phyloP scores from a whole-genome alignment of 2,888 invertebrate genomes.

The Drosophila tripunctata region DNA sequence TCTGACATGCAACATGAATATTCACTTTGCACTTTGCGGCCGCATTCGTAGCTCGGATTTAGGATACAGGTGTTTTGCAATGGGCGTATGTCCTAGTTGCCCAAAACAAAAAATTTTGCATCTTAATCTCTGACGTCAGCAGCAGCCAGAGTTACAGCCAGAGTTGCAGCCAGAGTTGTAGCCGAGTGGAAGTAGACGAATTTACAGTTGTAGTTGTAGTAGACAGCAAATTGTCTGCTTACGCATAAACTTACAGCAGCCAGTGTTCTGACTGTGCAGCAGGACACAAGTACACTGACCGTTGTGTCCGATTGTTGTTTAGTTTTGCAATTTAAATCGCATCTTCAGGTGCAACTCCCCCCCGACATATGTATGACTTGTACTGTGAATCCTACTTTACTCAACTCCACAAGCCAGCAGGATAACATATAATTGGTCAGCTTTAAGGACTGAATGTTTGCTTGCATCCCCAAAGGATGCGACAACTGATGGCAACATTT shows the following conservation, averaged over 20 bases:
- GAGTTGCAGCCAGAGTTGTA: slow-evolving; percentile 4
- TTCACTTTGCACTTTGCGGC: slow-evolving; percentile 77
- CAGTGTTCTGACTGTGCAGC: not conserved
- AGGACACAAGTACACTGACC: slow-evolving; percentile 15
- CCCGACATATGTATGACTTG: slow-evolving; percentile 37
- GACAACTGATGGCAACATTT: slow-evolving; percentile 13
- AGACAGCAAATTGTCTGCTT: slow-evolving; percentile 63
- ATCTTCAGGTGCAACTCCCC: slow-evolving; percentile 62
- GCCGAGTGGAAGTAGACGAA: too few species aligned
- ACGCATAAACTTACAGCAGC: slow-evolving; percentile 45
- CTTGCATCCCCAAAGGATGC: slow-evolving; percentile 10
- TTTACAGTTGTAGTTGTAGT: too few species aligned
- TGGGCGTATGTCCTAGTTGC: slow-evolving; percentile 20
- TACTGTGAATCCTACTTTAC: not conserved
- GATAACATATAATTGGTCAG: slow-evolving; percentile 46
- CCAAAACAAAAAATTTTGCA: slow-evolving; percentile 73
- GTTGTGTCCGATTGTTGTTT: slow-evolving; percentile 70
- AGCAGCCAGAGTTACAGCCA: slow-evolving; percentile 49
- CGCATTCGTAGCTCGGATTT: slow-evolving; percentile 63
- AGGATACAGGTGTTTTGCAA: slow-evolving; percentile 69
- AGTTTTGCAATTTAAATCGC: slow-evolving; percentile 77
- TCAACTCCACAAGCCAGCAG: slow-evolving; percentile 4
- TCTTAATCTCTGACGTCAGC: slow-evolving; percentile 78
- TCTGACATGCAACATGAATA: slow-evolving; percentile 79
- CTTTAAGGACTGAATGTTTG: slow-evolving; percentile 50